Conservation (phyloP, 2,888 invertebrate genomes). For the Diploptera punctata region DNA sequence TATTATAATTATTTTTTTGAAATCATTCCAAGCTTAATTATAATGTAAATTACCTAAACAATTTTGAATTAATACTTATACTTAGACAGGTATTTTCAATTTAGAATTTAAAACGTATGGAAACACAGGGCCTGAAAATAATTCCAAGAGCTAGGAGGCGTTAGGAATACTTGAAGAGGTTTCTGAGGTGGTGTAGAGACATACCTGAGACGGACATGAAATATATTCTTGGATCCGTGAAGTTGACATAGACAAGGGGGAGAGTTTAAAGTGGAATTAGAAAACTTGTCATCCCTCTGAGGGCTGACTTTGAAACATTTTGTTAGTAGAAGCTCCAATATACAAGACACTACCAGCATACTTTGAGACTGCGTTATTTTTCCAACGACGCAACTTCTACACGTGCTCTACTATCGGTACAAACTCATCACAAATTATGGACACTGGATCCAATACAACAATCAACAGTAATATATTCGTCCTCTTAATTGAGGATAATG, state of each 20-base stretch:
- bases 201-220: constrained; percentile 14
- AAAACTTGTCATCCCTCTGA: constrained; percentile 31
- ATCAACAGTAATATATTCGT: too few species aligned
- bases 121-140: too few species aligned
- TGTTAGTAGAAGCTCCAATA: constrained; percentile 14
- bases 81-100: too few species aligned
- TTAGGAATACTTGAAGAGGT: neutral
- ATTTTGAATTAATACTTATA: too few species aligned
- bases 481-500: too few species aligned
- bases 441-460: neutral
- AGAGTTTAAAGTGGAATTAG: constrained; percentile 13
- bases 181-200: neutral
- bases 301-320: constrained; percentile 22
- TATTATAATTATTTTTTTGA: too few species aligned
- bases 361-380: neutral
- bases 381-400: neutral
- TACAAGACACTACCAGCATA: neutral
- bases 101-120: neutral
- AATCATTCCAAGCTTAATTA: too few species aligned
- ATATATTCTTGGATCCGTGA: constrained; percentile 7
- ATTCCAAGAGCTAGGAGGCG: too few species aligned
- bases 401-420: neutral
- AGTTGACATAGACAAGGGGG: constrained; percentile 24
- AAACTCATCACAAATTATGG: neutral
- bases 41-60: too few species aligned